These are phyloP conservation scores for Thyatira batis DNA, from an alignment of 2,888 invertebrate species.

Conservation along the genomic window DNA sequence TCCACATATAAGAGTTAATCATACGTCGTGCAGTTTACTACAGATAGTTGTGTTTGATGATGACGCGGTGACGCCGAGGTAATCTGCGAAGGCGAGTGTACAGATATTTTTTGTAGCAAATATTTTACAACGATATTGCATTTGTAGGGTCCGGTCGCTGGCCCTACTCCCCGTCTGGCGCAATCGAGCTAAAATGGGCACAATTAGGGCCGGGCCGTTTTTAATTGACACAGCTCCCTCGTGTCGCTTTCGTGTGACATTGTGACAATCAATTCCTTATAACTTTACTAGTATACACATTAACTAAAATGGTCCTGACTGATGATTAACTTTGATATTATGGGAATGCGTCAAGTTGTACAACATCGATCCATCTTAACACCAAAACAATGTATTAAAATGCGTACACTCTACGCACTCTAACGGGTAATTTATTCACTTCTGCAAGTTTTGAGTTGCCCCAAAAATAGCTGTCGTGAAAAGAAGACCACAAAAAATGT, in stretches of 20 bases:
- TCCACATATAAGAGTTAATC: too few relatives aligned
- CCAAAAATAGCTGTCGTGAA: neutral
- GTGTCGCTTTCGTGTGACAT: constrained; percentile 28
- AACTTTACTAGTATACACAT: constrained; percentile 11
- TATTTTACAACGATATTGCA: constrained; percentile 24
- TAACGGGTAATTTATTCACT: too few relatives aligned
- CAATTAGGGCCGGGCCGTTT: constrained; percentile 66
- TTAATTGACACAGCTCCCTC: constrained; percentile 69
- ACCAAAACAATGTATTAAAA: too few relatives aligned
- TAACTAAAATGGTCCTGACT: neutral
- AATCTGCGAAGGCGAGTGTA: neutral
- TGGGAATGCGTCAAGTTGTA: too few relatives aligned
- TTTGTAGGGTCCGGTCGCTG: constrained; percentile 20
- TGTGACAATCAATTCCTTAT: constrained; percentile 35
- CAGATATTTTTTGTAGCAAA: neutral
- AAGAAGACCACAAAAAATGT: neutral
- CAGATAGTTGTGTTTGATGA: too few relatives aligned
- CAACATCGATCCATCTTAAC: too few relatives aligned
- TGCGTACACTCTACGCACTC: too few relatives aligned
- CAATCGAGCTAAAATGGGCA: constrained; percentile 65
- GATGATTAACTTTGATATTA: neutral
- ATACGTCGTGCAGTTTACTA: too few relatives aligned
- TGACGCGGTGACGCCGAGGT: neutral
- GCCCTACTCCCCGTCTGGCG: constrained; percentile 36
- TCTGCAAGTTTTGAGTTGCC: too few relatives aligned